phyloP scores from a whole-genome alignment of 2,113 vertebrate species.

The Ellobius talpinus region DNA sequence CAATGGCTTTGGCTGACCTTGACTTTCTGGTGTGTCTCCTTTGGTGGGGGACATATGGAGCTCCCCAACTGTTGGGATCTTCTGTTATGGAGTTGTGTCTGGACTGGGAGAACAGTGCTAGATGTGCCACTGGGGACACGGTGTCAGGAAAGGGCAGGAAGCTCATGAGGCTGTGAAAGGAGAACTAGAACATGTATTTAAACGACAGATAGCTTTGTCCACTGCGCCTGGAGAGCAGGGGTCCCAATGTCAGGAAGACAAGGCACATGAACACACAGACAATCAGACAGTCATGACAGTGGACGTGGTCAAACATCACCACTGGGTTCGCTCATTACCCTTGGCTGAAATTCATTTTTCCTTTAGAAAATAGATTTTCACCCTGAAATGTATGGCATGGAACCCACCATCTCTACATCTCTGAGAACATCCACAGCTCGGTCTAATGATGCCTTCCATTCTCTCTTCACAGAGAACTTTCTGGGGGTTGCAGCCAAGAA shows the following conservation, averaged over 20 bases:
- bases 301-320: not conserved
- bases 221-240: not conserved
- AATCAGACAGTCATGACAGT: not conserved
- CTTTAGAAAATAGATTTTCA: not conserved
- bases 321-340: not conserved
- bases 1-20: not conserved
- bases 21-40: not conserved
- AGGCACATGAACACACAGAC: not conserved
- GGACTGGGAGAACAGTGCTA: not conserved
- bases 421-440: not conserved
- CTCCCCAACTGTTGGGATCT: too few species aligned
- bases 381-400: not conserved
- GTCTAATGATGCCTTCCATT: not conserved
- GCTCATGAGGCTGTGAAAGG: not conserved
- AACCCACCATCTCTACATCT: not conserved
- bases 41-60: not conserved
- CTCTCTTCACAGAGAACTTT: not conserved
- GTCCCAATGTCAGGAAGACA: not conserved
- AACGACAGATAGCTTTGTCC: not conserved
- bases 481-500: not conserved
- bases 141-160: not conserved
- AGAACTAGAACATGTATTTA: not conserved
- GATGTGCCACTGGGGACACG: fast-evolving
- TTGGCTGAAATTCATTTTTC: not conserved
- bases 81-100: not conserved